Base-by-base conservation (phyloP, 1,140 invertebrate genomes). In the Drosophila ercepeae region DNA sequence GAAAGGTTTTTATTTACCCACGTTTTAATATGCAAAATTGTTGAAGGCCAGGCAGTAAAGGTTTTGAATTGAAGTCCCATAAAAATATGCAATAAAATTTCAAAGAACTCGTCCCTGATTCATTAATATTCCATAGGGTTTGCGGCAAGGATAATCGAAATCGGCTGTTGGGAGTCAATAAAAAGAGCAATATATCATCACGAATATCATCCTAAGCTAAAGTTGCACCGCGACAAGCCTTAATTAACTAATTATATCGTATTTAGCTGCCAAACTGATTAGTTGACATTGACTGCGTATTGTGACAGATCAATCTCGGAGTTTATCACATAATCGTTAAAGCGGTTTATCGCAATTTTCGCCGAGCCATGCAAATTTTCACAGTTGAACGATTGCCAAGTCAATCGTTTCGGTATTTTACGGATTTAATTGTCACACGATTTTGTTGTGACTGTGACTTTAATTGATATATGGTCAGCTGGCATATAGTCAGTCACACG, bases 371-470 rank as follows among this genome's bases (percentile, higher is more conserved):
- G 79, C 79, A 84, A 84, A 86, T 84, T 51, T 52, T 72, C 63
- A 45, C 75, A 72, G 57, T 54, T 67, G 79, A 86, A 63, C 60
- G 67, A 84, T 75, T 86, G 79, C 75, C 71, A 57, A 81, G 61
- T 67, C 63, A 52, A 67, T 65, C 48, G 64, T 21, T 34, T 36
- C 36, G 64, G 21, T 73, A 65, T 75, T 64, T 83, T 45, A 9
- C 48, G 60, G 44, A 45, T 61, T 65, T 74, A 84, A 86, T 84
- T 88, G 81, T 86, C 81, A 88, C 82, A 81, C 73, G 77, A 73
- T 67, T 53, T 76, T 84, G 81, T 88, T 86, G 68, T 88, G 77
- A 86, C 77, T 86, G 68, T 77, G 72, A 75, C 71, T 75, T 68
- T 75, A 88, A 86, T 77, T 86, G 81, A 86, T 86, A 88, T 88